phyloP scores from a whole-genome alignment of 2,113 vertebrate genomes.

The Apeltes quadracus region DNA sequence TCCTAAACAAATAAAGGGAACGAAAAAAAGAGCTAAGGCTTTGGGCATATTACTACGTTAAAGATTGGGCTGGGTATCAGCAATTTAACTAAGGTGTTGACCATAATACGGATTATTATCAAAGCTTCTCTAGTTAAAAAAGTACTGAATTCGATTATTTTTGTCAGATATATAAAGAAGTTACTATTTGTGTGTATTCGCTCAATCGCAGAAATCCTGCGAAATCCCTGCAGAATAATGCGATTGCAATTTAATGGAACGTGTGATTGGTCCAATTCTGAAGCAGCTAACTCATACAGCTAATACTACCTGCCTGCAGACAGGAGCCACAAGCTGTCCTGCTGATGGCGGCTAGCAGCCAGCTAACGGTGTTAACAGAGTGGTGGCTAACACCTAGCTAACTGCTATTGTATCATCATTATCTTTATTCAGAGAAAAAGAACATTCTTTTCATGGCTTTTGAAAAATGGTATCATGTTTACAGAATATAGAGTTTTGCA shows the following conservation, averaged over 20 bases:
- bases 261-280: neutral
- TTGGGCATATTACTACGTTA: neutral
- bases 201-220: neutral
- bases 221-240: no score
- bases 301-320: neutral
- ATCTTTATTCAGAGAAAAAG: neutral
- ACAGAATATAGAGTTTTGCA: no score
- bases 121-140: neutral
- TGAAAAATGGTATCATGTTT: no score
- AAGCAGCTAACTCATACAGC: neutral
- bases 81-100: neutral
- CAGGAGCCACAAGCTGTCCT: no score
- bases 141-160: neutral
- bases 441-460: neutral
- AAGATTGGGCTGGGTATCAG: neutral
- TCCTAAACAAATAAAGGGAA: conserved; percentile 65
- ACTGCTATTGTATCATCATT: neutral
- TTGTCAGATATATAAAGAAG: neutral
- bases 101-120: neutral
- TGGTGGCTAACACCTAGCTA: no score
- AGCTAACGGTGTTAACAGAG: no score
- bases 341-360: no score
- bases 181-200: neutral
- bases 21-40: neutral
- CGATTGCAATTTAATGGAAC: neutral